Evolutionary conservation across 2,888 invertebrate genomes (phyloP).

Genomic region (Agrotis exclamationis): DNA sequence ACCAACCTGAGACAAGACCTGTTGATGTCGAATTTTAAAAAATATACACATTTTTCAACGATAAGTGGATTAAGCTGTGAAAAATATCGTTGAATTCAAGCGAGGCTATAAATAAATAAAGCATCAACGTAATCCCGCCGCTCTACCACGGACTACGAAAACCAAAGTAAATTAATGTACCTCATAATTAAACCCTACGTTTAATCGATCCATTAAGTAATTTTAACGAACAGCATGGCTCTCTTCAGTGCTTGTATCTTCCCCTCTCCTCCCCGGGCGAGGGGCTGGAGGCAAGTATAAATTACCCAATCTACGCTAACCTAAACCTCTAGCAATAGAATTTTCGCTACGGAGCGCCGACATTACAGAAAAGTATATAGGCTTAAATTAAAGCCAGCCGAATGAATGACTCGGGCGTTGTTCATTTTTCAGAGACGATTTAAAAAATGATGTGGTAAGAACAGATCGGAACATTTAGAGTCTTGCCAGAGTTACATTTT

Average conservation of each 20-base stretch:
- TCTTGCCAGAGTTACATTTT: slow-evolving; percentile 77
- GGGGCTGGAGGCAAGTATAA: slow-evolving; percentile 87
- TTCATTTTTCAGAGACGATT: slow-evolving; percentile 62
- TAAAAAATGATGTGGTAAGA: slow-evolving; percentile 55
- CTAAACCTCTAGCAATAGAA: slow-evolving; percentile 88
- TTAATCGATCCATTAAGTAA: slow-evolving; percentile 88
- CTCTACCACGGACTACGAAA: slow-evolving; percentile 58
- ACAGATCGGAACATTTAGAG: slow-evolving; percentile 67
- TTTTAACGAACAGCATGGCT: slow-evolving; percentile 86
- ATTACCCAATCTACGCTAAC: slow-evolving; percentile 90
- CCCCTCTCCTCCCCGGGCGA: slow-evolving; percentile 71
- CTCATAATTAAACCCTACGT: slow-evolving; percentile 81
- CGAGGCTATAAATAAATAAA: slow-evolving; percentile 65
- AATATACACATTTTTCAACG: slow-evolving; percentile 50
- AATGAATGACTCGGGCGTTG: slow-evolving; percentile 78
- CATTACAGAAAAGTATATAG: slow-evolving; percentile 86
- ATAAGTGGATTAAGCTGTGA: slow-evolving; percentile 63
- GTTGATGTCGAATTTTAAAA: slow-evolving; percentile 59
- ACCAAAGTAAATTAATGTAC: slow-evolving; percentile 76
- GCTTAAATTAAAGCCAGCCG: slow-evolving; percentile 82
- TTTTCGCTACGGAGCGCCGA: slow-evolving; percentile 84
- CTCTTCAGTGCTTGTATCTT: slow-evolving; percentile 81
- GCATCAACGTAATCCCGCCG: slow-evolving; percentile 64
- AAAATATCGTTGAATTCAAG: slow-evolving; percentile 62
- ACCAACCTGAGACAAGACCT: slow-evolving; percentile 65